These are phyloP conservation scores for Palaemon carinicauda DNA, from an alignment of 1,140 invertebrate genomes.

Conservation along the genomic window DNA sequence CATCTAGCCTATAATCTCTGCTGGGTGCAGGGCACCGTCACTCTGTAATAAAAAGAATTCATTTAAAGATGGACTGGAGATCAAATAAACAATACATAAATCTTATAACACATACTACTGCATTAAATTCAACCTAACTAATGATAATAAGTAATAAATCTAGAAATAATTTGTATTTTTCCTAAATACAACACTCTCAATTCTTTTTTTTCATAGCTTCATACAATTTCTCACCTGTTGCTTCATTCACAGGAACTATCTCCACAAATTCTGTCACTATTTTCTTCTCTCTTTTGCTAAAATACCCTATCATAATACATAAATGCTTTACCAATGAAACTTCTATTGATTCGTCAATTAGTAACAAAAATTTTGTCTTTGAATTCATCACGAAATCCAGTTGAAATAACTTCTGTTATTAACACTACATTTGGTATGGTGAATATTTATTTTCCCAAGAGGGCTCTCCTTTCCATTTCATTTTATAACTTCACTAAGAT, in stretches of 20 bases:
- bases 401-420: slow-evolving; percentile 27
- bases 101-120: too few species aligned
- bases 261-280: slow-evolving; percentile 28
- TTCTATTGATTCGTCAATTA: slow-evolving; percentile 30
- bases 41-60: too few species aligned
- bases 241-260: slow-evolving; percentile 10
- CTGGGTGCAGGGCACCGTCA: too few species aligned
- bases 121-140: too few species aligned
- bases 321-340: neutral
- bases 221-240: slow-evolving; percentile 27
- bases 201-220: neutral
- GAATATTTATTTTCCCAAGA: slow-evolving; percentile 2
- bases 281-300: slow-evolving; percentile 9
- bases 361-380: neutral
- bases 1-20: too few species aligned
- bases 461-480: slow-evolving; percentile 30
- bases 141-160: too few species aligned
- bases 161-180: too few species aligned
- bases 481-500: slow-evolving; percentile 22
- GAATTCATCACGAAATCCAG: slow-evolving; percentile 9
- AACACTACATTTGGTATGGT: slow-evolving; percentile 22
- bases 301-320: slow-evolving; percentile 31
- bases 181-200: neutral
- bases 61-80: too few species aligned
- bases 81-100: too few species aligned